A percentile compares a stretch with the other conserved stretches of the same genome.
Conservation (phyloP, 2,797 vertebrate species). For the Sebastes cheni region DNA sequence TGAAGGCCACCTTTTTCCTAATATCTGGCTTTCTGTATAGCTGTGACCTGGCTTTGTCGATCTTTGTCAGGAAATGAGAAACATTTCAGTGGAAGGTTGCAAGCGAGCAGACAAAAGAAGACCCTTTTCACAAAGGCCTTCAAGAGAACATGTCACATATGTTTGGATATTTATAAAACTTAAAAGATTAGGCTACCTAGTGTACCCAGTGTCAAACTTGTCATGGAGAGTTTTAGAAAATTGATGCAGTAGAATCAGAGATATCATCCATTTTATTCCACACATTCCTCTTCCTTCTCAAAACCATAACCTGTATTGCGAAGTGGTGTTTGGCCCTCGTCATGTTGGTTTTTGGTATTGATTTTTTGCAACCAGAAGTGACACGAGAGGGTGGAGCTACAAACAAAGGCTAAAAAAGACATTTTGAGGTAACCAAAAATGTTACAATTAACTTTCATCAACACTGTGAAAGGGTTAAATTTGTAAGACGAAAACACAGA, state of each 20-base stretch:
- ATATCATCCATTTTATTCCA: neutral
- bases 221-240: neutral
- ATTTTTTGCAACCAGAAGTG: no score
- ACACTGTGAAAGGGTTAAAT: no score
- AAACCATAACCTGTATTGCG: neutral
- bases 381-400: no score
- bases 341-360: no score
- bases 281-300: neutral
- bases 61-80: neutral
- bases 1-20: neutral
- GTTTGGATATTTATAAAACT: neutral
- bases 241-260: neutral
- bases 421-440: no score
- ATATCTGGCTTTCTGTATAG: neutral
- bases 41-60: neutral
- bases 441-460: no score
- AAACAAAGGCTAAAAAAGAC: accelerated
- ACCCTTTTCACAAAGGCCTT: neutral
- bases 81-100: neutral
- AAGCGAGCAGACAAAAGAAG: neutral
- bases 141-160: neutral
- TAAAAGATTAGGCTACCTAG: neutral
- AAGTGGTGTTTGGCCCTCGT: no score
- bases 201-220: neutral
- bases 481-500: no score